phyloP scores from a whole-genome alignment of 2,113 vertebrate species.

The Elachura formosa region DNA sequence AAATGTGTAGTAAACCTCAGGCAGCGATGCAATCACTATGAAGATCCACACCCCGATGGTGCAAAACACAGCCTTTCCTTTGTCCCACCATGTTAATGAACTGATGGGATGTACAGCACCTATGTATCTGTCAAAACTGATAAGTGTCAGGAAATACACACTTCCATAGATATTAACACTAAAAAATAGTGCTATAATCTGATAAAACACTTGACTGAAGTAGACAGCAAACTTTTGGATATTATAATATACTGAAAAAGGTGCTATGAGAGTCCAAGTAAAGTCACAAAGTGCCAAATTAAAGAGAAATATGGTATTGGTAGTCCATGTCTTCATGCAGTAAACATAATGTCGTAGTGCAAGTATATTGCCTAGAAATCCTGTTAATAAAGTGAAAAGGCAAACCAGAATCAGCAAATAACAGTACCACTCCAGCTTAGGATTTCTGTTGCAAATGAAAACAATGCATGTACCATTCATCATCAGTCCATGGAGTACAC shows the following conservation, averaged over 20 bases:
- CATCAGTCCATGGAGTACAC: not conserved
- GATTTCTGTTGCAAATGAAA: constrained; percentile 62
- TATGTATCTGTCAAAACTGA: constrained; percentile 77
- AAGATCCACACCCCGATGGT: constrained; percentile 62
- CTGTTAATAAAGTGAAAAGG: constrained; percentile 60
- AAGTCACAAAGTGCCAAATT: constrained; percentile 79
- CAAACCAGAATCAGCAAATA: constrained; percentile 71
- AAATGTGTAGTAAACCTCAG: constrained; percentile 67
- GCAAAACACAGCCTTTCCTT: constrained; percentile 68
- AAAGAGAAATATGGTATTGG: constrained; percentile 73
- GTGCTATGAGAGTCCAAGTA: constrained; percentile 75
- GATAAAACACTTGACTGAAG: constrained; percentile 61
- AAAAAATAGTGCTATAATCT: constrained; percentile 72
- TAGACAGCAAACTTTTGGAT: constrained; percentile 15
- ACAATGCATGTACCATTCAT: constrained; percentile 24
- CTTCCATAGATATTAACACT: constrained; percentile 77
- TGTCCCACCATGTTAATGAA: constrained; percentile 76
- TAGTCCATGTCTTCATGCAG: constrained; percentile 61
- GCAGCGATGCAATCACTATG: constrained; percentile 46
- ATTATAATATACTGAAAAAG: constrained; percentile 71
- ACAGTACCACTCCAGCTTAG: constrained; percentile 70
- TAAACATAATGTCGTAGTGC: constrained; percentile 69
- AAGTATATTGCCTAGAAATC: constrained; percentile 74
- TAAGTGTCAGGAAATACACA: constrained; percentile 77
- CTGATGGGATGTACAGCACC: constrained; percentile 75